These are phyloP conservation scores for Toxonevra muliebris DNA, from an alignment of 2,888 invertebrate genomes.

Conservation along the genomic window DNA sequence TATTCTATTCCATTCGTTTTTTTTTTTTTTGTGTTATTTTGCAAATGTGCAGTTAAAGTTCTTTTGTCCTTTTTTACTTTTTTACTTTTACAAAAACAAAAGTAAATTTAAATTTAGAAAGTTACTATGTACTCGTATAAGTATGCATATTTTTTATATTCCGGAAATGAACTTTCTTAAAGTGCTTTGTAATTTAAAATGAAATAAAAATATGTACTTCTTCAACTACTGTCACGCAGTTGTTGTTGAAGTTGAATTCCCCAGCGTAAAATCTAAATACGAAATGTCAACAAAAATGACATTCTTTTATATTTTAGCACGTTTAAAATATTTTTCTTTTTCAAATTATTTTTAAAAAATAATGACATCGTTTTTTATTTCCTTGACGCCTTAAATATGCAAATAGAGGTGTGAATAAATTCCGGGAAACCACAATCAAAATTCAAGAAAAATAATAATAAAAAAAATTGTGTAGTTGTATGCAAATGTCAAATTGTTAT, in stretches of 20 bases:
- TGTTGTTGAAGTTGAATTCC: conserved; percentile 28
- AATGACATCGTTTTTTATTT: background rate
- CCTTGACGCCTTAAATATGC: no score
- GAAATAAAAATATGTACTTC: conserved; percentile 3
- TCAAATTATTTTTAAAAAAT: background rate
- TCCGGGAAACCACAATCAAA: no score
- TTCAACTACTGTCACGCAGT: conserved; percentile 35
- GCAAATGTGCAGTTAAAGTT: background rate
- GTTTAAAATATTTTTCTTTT: background rate
- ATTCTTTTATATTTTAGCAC: conserved; percentile 19
- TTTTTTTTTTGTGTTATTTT: background rate
- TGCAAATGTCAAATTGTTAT: conserved; percentile 14
- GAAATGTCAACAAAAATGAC: conserved; percentile 35
- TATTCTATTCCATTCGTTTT: no score
- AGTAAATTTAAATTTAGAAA: no score
- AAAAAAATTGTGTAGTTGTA: background rate
- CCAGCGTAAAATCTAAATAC: conserved; percentile 37
- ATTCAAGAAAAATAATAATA: background rate
- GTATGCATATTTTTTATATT: no score
- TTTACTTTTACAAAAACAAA: no score
- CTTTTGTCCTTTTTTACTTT: background rate
- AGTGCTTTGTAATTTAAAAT: no score
- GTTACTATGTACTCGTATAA: no score
- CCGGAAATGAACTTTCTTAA: no score
- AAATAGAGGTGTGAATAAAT: background rate